Percentiles rank a stretch among this genome's conserved stretches.
phyloP scores from a whole-genome alignment of 1,140 invertebrate genomes.

The Cryptotermes secundus region DNA sequence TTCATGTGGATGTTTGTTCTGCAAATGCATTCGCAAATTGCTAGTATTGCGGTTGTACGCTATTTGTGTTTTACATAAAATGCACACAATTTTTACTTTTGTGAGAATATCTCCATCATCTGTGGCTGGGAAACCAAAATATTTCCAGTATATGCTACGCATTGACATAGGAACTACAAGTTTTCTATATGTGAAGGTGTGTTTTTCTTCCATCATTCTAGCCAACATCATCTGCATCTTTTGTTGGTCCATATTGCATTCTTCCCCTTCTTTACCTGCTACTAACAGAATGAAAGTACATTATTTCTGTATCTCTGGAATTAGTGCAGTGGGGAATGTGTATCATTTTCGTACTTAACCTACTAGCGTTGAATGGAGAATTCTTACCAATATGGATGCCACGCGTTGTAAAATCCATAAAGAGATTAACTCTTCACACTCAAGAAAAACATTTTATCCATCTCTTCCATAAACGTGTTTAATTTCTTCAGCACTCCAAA shows the following conservation, averaged over 20 bases:
- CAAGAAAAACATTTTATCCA: conserved; percentile 2
- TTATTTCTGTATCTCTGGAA: not conserved
- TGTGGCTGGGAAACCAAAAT: conserved; percentile 63
- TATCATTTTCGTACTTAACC: conserved; percentile 23
- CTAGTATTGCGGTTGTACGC: conserved; percentile 65
- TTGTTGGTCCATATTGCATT: conserved; percentile 38
- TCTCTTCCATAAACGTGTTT: conserved; percentile 25
- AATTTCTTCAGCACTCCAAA: conserved; percentile 37
- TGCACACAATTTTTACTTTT: conserved; percentile 63
- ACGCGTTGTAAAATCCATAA: conserved; percentile 29
- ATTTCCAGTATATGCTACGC: conserved; percentile 66
- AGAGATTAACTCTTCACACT: conserved; percentile 36
- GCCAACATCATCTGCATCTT: conserved; percentile 47
- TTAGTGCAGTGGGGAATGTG: not conserved
- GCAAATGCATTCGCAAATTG: conserved; percentile 61
- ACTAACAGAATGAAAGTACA: conserved; percentile 27
- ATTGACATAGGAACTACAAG: conserved; percentile 58
- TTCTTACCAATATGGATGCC: conserved; percentile 41
- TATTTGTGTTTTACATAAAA: conserved; percentile 60
- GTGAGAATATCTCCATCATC: conserved; percentile 61
- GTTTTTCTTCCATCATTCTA: conserved; percentile 49
- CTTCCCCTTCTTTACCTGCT: conserved; percentile 22
- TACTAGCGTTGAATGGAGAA: conserved; percentile 25
- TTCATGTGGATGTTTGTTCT: conserved; percentile 58
- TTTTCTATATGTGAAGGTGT: conserved; percentile 50